These are phyloP conservation scores for Hydropsyche betteni DNA, from an alignment of 2,888 invertebrate species.

Conservation along the genomic window DNA sequence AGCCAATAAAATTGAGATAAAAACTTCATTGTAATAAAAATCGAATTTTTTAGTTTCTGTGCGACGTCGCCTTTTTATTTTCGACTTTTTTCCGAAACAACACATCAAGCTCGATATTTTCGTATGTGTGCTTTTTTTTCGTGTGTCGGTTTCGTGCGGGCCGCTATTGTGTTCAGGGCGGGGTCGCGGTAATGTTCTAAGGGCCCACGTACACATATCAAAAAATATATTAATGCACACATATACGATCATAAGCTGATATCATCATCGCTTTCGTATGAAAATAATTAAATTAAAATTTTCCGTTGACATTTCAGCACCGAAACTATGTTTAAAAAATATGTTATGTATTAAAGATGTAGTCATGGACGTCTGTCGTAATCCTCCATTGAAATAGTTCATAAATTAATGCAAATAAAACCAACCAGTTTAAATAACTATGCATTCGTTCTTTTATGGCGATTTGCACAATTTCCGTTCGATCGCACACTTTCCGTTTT, in stretches of 20 bases:
- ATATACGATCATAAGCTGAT: neutral
- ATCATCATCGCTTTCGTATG: constrained; percentile 11
- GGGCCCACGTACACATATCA: constrained; percentile 19
- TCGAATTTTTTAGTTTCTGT: constrained; percentile 34
- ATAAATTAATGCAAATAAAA: neutral
- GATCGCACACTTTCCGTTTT: neutral
- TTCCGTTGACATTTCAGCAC: too few species aligned
- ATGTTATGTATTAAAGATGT: too few species aligned
- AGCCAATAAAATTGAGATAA: constrained; percentile 41
- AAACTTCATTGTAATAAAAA: constrained; percentile 43
- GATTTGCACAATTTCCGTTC: too few species aligned
- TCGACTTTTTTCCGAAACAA: neutral
- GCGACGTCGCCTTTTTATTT: constrained; percentile 1
- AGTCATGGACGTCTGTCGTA: too few species aligned
- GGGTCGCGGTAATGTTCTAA: constrained; percentile 36
- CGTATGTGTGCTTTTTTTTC: constrained; percentile 12
- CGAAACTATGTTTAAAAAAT: too few species aligned
- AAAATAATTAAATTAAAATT: too few species aligned
- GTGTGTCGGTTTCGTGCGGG: constrained; percentile 9
- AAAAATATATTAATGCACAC: neutral
- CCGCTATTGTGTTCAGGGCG: constrained; percentile 40
- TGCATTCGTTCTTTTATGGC: too few species aligned
- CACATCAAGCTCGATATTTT: neutral
- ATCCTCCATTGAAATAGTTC: neutral
- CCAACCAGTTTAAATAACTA: neutral